Evolutionary conservation across 2,113 vertebrate genomes (phyloP).

Genomic region (Ctenodactylus gundi): DNA sequence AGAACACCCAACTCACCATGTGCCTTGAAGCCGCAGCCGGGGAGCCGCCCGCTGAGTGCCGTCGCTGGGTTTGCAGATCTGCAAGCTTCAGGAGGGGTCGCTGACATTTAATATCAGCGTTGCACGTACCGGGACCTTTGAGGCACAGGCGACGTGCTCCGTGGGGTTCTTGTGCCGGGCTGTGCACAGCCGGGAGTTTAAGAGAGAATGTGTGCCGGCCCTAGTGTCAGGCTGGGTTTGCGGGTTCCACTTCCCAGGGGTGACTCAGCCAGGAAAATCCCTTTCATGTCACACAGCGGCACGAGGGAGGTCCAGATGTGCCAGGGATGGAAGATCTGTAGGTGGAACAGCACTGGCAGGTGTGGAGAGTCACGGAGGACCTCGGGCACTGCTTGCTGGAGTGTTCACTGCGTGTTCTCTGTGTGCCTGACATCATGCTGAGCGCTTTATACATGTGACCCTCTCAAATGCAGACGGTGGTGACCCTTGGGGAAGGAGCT

Average conservation of each 20-base stretch:
- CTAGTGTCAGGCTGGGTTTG: not conserved
- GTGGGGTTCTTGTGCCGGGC: not conserved
- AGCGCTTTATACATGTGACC: rapidly evolving
- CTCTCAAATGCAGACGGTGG: rapidly evolving
- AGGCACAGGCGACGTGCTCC: not conserved
- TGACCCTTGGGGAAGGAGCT: rapidly evolving
- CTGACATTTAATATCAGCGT: not conserved
- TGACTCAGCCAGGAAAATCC: not conserved
- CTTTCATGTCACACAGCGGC: not conserved
- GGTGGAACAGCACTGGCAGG: not conserved
- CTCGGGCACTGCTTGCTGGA: rapidly evolving
- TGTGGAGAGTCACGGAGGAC: not conserved
- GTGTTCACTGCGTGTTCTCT: rapidly evolving
- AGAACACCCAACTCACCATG: rapidly evolving
- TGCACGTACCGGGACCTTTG: rapidly evolving
- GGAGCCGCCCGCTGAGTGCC: not conserved
- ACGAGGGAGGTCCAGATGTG: rapidly evolving
- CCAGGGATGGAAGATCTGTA: rapidly evolving
- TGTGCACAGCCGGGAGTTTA: not conserved
- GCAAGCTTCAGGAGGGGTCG: not conserved
- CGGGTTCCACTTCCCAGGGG: not conserved
- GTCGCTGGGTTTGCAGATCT: not conserved
- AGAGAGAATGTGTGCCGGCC: not conserved
- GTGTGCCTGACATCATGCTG: too few species aligned
- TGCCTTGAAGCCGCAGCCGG: not conserved